Conservation (phyloP, 2,888 invertebrate genomes). For the Stenodera caucasica region DNA sequence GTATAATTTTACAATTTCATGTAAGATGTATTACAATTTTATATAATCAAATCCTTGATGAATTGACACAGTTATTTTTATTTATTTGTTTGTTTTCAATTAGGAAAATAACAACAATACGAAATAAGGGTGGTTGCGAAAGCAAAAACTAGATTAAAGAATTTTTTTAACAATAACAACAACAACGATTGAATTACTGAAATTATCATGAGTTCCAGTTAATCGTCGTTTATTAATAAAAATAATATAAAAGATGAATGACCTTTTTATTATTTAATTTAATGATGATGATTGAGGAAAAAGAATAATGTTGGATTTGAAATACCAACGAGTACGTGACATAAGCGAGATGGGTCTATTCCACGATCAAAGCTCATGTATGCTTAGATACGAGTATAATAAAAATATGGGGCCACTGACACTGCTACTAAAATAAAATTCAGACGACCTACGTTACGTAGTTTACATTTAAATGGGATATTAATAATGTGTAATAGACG, state of each 20-base stretch:
- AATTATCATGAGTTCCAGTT: too few relatives aligned
- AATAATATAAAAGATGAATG: too few relatives aligned
- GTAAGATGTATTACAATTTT: slow-evolving; percentile 27
- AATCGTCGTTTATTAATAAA: too few relatives aligned
- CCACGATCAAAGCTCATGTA: background rate
- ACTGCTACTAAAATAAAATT: slow-evolving; percentile 3
- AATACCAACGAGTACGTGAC: background rate
- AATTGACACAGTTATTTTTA: background rate
- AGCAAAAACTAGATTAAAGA: too few relatives aligned
- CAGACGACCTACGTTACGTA: background rate
- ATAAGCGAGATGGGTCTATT: background rate
- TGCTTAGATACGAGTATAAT: background rate
- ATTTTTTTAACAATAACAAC: too few relatives aligned
- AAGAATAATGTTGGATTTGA: background rate
- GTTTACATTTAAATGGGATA: background rate
- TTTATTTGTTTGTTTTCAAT: too few relatives aligned
- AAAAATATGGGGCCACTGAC: slow-evolving; percentile 1
- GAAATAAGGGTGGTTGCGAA: too few relatives aligned
- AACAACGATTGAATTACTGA: too few relatives aligned
- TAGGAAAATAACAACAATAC: too few relatives aligned
- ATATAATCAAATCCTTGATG: slow-evolving; percentile 18
- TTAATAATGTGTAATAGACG: slow-evolving; percentile 1
- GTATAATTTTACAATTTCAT: slow-evolving; percentile 40
- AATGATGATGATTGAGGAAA: background rate
- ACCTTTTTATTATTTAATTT: background rate